Evolutionary conservation across 2,888 invertebrate species (phyloP).

Genomic region (Exocentrus adspersus): DNA sequence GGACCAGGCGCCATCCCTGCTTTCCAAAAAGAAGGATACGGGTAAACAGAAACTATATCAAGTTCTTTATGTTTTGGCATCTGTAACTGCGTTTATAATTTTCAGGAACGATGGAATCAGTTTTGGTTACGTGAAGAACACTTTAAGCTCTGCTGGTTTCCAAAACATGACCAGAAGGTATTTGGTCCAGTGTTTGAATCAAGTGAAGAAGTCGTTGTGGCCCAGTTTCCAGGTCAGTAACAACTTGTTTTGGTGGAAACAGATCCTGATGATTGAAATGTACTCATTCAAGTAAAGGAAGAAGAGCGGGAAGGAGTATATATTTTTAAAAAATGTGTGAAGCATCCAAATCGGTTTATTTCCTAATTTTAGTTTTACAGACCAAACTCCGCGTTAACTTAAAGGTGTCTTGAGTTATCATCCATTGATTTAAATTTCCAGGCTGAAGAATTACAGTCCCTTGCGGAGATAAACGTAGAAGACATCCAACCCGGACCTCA

Average conservation of each 20-base stretch:
- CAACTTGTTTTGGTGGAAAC: too few species aligned
- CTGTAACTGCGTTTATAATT: conserved; percentile 9
- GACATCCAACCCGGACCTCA: conserved; percentile 72
- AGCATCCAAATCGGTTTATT: too few species aligned
- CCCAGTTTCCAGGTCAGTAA: conserved; percentile 61
- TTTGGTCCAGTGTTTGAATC: conserved; percentile 79
- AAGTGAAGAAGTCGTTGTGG: conserved; percentile 81
- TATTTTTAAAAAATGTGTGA: too few species aligned
- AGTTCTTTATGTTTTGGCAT: background rate
- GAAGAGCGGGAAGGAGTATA: too few species aligned
- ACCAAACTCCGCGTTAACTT: too few species aligned
- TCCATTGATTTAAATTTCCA: conserved; percentile 12
- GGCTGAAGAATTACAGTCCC: conserved; percentile 63
- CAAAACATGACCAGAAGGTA: conserved; percentile 83
- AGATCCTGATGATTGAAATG: too few species aligned
- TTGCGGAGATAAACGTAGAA: conserved; percentile 29
- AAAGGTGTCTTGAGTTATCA: background rate
- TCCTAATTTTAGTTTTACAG: too few species aligned
- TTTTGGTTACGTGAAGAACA: conserved; percentile 73
- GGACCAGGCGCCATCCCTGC: conserved; percentile 97
- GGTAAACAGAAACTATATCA: conserved; percentile 61
- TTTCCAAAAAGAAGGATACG: conserved; percentile 91
- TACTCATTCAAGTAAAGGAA: too few species aligned
- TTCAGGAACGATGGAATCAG: conserved; percentile 68
- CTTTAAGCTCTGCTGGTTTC: conserved; percentile 76